Evolutionary conservation across 2,113 vertebrate species (phyloP), one percentile per base, ranked within the genome.

Genomic region (Aramus guarauna): DNA sequence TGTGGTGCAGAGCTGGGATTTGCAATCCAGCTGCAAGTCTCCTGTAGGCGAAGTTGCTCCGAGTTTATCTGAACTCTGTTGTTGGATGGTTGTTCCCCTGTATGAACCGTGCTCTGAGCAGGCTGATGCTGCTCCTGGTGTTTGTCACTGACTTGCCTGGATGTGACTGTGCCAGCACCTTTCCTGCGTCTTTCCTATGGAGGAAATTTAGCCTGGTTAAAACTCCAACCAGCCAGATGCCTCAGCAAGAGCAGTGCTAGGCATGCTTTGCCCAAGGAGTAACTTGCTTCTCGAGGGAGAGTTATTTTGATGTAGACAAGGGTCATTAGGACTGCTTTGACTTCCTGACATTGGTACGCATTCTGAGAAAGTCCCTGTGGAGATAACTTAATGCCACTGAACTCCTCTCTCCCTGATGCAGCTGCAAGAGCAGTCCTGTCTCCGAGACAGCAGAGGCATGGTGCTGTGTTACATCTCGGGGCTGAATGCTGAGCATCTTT

Each of bases 121-220:
- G 48, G 32, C 45, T 86, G 79, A 18, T 2, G 0, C 52, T 58
- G 27, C n/a, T 85, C 1, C 2, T 2, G 2, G 12, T 27, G 16
- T 53, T 75, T 81, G 39, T 50, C 80, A 39, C 58, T 48, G 30
- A 23, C 27, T 64, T 80, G 34, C 24, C 45, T 43, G 41, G 39
- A 7, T 58, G 8, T 14, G 15, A 68, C 20, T 2, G 8, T 52
- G 43, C 82, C 67, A 75, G 36, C 29, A 32, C 15, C n/a, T 88
- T 59, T 68, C 32, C 58, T 23, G 29, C 63, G 30, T 13, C 63
- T 39, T 55, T 66, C 50, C 62, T 36, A 0, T 4, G 5, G 36
- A 66, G 55, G 80, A 53, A 60, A 20, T 82, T 62, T n/a, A 62
- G 16, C 37, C 52, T 74, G 43, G 32, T 36, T 81, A 62, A 62